Percentiles rank a stretch among this genome's conserved stretches.
Conservation (phyloP, 2,888 invertebrate species). For the Galeruca laticollis region DNA sequence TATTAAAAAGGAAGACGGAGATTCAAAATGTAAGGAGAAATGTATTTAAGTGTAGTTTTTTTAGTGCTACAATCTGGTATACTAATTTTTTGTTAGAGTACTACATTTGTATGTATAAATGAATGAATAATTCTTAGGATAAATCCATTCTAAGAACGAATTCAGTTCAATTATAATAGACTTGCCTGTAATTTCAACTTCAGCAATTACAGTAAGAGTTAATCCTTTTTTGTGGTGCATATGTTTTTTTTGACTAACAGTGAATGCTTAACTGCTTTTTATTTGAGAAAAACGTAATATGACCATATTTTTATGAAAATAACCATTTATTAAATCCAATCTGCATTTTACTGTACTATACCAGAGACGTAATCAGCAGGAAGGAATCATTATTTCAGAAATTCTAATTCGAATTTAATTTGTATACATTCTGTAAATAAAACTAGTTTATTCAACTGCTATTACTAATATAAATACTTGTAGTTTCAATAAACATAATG, state of each 20-base stretch:
- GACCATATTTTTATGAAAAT: conserved; percentile 3
- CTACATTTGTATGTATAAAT: too few relatives aligned
- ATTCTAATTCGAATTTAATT: conserved; percentile 3
- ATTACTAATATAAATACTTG: neutral
- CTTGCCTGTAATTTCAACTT: too few relatives aligned
- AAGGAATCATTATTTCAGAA: neutral
- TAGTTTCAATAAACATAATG: neutral
- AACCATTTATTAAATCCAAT: neutral
- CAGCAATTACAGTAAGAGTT: too few relatives aligned
- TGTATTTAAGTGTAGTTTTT: too few relatives aligned
- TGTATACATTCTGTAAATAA: neutral
- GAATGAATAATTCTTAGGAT: too few relatives aligned
- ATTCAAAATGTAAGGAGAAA: too few relatives aligned
- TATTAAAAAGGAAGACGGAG: too few relatives aligned
- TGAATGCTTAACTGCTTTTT: neutral
- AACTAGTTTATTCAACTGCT: neutral
- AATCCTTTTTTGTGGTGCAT: too few relatives aligned
- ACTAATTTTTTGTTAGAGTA: too few relatives aligned
- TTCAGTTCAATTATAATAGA: too few relatives aligned
- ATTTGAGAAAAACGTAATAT: neutral
- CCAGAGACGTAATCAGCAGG: neutral
- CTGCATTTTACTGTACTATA: neutral
- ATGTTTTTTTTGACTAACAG: neutral
- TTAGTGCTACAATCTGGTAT: too few relatives aligned
- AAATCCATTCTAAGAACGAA: too few relatives aligned